phyloP scores from a whole-genome alignment of 2,888 invertebrate species.

The Leptinotarsa peninsularis region DNA sequence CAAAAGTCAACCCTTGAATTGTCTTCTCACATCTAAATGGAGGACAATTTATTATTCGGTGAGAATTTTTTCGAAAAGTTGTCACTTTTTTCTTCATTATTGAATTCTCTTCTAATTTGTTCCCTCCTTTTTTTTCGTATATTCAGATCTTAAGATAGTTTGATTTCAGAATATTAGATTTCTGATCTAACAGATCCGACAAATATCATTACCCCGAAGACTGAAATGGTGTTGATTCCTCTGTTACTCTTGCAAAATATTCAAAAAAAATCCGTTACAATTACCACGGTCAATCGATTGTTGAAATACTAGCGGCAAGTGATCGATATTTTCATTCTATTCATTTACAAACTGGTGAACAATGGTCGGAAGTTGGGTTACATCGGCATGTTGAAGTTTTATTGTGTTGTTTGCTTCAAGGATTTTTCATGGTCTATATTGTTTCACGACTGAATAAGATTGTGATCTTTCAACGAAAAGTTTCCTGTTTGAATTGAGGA shows the following conservation, averaged over 20 bases:
- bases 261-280: constrained; percentile 16
- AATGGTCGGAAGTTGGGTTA: constrained; percentile 34
- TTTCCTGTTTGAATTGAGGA: background rate
- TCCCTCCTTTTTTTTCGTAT: too few relatives aligned
- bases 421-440: constrained; percentile 35
- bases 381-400: constrained; percentile 24
- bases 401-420: constrained; percentile 29
- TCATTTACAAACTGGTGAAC: constrained; percentile 32
- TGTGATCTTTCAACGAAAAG: background rate
- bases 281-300: constrained; percentile 14
- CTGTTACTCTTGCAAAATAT: background rate
- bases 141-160: too few relatives aligned
- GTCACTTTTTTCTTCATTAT: too few relatives aligned
- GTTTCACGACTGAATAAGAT: background rate
- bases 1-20: too few relatives aligned
- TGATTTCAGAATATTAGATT: too few relatives aligned
- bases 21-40: too few relatives aligned
- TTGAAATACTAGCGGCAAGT: constrained; percentile 15
- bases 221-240: background rate
- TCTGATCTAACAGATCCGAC: background rate
- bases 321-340: constrained; percentile 17
- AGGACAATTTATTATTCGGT: too few relatives aligned
- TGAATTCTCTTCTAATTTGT: too few relatives aligned
- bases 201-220: background rate
- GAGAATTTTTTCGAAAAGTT: too few relatives aligned